A percentile compares a stretch with the other conserved stretches of the same genome.
These are phyloP conservation scores for Phymorhynchus buccinoides DNA, from an alignment of 1,140 invertebrate species.

Conservation along the genomic window DNA sequence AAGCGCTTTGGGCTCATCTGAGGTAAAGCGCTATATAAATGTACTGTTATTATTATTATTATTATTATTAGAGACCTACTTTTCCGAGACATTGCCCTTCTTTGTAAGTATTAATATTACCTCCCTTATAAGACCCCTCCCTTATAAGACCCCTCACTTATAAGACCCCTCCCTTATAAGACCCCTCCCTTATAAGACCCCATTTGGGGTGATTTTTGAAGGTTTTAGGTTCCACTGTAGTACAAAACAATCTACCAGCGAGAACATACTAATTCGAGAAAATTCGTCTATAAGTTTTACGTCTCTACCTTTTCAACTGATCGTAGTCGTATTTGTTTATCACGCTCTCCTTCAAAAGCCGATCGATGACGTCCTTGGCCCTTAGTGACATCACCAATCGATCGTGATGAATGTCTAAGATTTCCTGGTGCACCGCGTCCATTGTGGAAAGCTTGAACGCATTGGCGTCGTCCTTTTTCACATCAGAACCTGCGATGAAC, in stretches of 20 bases:
- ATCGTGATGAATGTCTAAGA: conserved; percentile 13
- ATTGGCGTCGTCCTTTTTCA: neutral
- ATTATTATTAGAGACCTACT: no score
- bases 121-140: no score
- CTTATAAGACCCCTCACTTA: no score
- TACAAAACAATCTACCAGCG: neutral
- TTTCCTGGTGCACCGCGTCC: conserved; percentile 19
- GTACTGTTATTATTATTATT: no score
- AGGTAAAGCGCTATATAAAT: no score
- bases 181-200: no score
- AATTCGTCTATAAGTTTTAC: neutral
- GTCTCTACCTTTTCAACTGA: conserved; percentile 5
- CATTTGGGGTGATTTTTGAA: no score
- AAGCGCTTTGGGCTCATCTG: no score
- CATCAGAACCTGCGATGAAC: no score
- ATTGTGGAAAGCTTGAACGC: neutral
- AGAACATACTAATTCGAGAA: neutral
- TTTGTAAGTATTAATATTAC: no score
- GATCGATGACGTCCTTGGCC: conserved; percentile 19
- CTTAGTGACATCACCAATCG: conserved; percentile 7
- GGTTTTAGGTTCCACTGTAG: neutral
- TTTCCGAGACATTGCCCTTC: no score
- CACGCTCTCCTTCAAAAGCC: neutral
- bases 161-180: no score
- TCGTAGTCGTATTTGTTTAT: conserved; percentile 15